phyloP scores from a whole-genome alignment of 2,797 vertebrate genomes.

The Hoplostethus mediterraneus region DNA sequence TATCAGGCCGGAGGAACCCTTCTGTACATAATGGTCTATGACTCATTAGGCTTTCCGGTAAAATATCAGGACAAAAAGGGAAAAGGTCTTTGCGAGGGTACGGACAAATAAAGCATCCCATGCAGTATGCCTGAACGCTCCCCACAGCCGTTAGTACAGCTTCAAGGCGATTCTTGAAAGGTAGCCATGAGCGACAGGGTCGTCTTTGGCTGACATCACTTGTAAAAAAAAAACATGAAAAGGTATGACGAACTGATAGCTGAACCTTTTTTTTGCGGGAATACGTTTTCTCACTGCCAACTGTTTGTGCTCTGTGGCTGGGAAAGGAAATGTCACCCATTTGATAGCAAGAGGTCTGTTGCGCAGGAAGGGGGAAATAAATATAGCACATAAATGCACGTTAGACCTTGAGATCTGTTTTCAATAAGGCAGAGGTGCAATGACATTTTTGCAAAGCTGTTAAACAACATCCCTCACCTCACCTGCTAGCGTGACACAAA shows the following conservation, averaged over 20 bases:
- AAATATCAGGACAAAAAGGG: slow-evolving; percentile 9
- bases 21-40: slow-evolving; percentile 26
- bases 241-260: not conserved
- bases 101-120: not conserved
- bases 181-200: not conserved
- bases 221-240: slow-evolving; percentile 6
- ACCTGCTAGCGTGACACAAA: too few relatives aligned
- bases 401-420: not conserved
- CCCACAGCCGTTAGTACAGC: slow-evolving; percentile 9
- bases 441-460: slow-evolving; percentile 26
- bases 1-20: slow-evolving; percentile 23
- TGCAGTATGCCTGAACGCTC: not conserved
- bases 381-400: not conserved
- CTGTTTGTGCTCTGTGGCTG: not conserved
- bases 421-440: slow-evolving; percentile 4
- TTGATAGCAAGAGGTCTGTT: not conserved
- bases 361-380: not conserved
- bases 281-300: not conserved
- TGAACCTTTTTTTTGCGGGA: not conserved
- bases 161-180: slow-evolving; percentile 17
- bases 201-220: not conserved
- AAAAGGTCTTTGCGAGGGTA: not conserved
- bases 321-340: not conserved
- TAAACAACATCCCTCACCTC: not conserved
- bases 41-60: slow-evolving; percentile 33